Base-by-base conservation (phyloP, 2,888 invertebrate genomes). In the Mechanitis mazaeus region DNA sequence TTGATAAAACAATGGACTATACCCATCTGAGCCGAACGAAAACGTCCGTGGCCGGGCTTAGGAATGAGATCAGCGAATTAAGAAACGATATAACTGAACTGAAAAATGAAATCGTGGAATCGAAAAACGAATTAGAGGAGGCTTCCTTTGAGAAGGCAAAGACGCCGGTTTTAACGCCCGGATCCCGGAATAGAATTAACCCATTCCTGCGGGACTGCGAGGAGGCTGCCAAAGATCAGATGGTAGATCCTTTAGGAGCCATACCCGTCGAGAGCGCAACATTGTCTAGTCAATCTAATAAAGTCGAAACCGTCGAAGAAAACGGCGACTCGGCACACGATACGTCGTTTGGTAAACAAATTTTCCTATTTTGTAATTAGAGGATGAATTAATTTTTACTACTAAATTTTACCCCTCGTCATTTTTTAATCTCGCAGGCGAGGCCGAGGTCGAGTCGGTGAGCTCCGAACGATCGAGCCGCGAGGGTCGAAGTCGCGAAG, bases 181-280 rank as follows among this genome's bases (percentile, higher is more conserved):
- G 90, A 0, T 83, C 85, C 0, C 77, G 83, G 74, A 90, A 91
- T 67, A 85, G 93, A 57, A 91, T 92, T 45, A 93, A 92, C 78
- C 93, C 92, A 59, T 93, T 93, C 71, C 75, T 93, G 46, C 91
- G 91, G 75, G 93, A 93, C 69, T 91, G 92, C 70, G 91, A 91
- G 72, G 83, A 78, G 45, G 74, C 72, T 57, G 75, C 77, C 7
- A 75, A 75, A 3, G 77, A 75, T 0, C 79, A 73, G 64, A 64
- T 87, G 69, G 76, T 90, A 11, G 91, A 91, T 67, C 91, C 91
- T 2, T 66, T 91, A 56, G 91, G 91, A 9, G 84, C 88, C 7
- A 75, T 91, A n/a, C 90, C 90, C 0, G 84, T 91, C 1, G 86
- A 90, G 67, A 84, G 69, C 58, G 72, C 79, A 2, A 76, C 82